Evolutionary conservation across 2,888 invertebrate genomes (phyloP).

Genomic region (Drosophila nigritarsus): DNA sequence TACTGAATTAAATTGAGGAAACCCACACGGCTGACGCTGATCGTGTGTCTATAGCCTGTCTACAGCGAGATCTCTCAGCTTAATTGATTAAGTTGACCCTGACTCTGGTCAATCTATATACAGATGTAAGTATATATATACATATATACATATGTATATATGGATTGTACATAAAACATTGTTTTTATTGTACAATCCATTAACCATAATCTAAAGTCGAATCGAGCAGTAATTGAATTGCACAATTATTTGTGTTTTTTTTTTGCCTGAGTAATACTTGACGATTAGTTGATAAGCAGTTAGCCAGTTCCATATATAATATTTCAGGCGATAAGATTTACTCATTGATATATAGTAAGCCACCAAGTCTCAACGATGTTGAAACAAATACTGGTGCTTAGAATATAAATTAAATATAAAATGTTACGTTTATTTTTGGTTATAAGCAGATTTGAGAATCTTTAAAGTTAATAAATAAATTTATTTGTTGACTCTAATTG

Average conservation of each 20-base stretch:
- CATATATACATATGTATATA: neutral
- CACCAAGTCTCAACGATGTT: neutral
- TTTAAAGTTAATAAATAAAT: neutral
- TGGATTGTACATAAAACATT: neutral
- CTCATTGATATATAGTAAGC: constrained; percentile 5
- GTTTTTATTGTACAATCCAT: constrained; percentile 1
- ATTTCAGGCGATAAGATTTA: constrained; percentile 39
- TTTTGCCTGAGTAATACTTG: neutral
- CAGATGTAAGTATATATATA: neutral
- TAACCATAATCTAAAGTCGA: neutral
- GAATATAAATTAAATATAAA: neutral
- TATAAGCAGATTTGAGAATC: neutral
- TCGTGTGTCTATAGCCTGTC: constrained; percentile 7
- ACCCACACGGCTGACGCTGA: constrained; percentile 34
- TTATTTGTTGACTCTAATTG: neutral
- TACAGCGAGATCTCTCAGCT: constrained; percentile 5
- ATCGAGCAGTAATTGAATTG: constrained; percentile 5
- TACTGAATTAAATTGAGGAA: constrained; percentile 19
- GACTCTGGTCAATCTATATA: constrained; percentile 39
- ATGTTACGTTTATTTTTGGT: neutral
- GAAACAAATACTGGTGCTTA: neutral
- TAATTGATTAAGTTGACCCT: constrained; percentile 56
- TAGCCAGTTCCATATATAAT: constrained; percentile 15
- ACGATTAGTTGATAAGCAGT: constrained; percentile 34
- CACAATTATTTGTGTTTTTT: constrained; percentile 10